Base-by-base conservation (phyloP, 2,113 vertebrate genomes). In the Anarhynchus alexandrinus region DNA sequence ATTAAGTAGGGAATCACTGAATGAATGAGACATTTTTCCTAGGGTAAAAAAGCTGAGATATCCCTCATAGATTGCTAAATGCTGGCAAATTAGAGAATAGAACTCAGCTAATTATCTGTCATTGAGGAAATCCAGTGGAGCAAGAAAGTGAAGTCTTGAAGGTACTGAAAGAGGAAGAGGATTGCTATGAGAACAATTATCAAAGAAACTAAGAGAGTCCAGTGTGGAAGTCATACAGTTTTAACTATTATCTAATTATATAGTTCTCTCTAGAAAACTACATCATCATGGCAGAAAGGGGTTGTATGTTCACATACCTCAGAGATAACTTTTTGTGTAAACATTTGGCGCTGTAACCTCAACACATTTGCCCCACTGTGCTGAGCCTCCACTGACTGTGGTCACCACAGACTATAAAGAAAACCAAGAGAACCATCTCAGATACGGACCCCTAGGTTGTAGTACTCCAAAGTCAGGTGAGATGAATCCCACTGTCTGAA, bases 361-460 rank as follows among this genome's bases (percentile, higher is more conserved):
- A 82, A 58, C 2, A 49, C 7, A 8, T 69, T 79, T 65, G 10
- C 14, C 30, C 17, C 27, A 54, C 27, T 67, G 20, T 55, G 38
- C n/a, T 55, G 16, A 85, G 20, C 22, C 7, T 79, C 32, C 42
- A 38, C 32, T 47, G 38, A 15, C 49, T 51, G 47, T 16, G 32
- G 59, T 55, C 65, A 71, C 16, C 25, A 66, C 19, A 71, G 42
- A 42, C 12, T 58, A 21, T 42, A 59, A n/a, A 79, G 18, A 11
- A 64, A 92, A 67, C 6, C 4, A 55, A 51, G 38, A 64, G n/a
- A 82, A 71, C 11, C 1, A 18, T 13, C 42, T 94, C 57, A 76
- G n/a, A 64, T 34, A 55, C 1, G 2, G 20, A 55, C 3, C 11
- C 2, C 9, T 34, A 49, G 4, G 8, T 2, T 45, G 11, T 4